Evolutionary conservation across 2,888 invertebrate species (phyloP).

Genomic region (Dicyrtomina minuta): DNA sequence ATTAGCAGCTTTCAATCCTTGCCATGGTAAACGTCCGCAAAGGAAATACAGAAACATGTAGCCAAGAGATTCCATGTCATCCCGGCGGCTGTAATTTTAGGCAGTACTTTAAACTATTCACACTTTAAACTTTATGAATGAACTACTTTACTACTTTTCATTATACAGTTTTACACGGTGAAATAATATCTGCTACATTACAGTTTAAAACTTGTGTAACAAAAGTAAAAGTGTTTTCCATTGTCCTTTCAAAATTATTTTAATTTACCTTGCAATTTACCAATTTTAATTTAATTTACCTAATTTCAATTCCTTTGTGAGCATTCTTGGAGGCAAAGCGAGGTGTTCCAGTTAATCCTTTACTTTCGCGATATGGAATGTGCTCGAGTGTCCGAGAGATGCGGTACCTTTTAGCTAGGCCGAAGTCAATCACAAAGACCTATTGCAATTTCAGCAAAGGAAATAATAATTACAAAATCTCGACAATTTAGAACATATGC

Average conservation of each 20-base stretch:
- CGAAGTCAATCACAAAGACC: conserved; percentile 98
- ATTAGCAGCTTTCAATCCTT: conserved; percentile 97
- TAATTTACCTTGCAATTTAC: too few species aligned
- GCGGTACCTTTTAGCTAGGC: conserved; percentile 96
- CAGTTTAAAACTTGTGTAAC: too few species aligned
- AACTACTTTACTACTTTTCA: neutral
- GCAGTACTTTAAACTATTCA: too few species aligned
- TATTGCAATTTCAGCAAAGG: too few species aligned
- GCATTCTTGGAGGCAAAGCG: conserved; percentile 99
- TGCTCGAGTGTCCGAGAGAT: conserved; percentile 88
- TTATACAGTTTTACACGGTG: too few species aligned
- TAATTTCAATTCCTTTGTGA: conserved; percentile 95
- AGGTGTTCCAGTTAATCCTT: conserved; percentile 91
- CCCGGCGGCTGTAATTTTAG: conserved; percentile 83
- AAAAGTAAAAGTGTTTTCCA: too few species aligned
- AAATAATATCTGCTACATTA: too few species aligned
- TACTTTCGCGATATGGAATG: conserved; percentile 91
- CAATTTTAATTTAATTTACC: too few species aligned
- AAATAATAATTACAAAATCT: too few species aligned
- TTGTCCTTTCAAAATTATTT: too few species aligned
- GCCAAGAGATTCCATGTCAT: conserved; percentile 86
- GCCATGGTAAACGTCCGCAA: conserved; percentile 98
- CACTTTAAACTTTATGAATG: conserved; percentile 1
- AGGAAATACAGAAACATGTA: too few species aligned
- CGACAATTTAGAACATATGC: too few species aligned